A percentile compares a stretch with the other conserved stretches of the same genome.
These are phyloP conservation scores for Engraulis encrasicolus DNA, from an alignment of 2,113 vertebrate species.

Conservation along the genomic window DNA sequence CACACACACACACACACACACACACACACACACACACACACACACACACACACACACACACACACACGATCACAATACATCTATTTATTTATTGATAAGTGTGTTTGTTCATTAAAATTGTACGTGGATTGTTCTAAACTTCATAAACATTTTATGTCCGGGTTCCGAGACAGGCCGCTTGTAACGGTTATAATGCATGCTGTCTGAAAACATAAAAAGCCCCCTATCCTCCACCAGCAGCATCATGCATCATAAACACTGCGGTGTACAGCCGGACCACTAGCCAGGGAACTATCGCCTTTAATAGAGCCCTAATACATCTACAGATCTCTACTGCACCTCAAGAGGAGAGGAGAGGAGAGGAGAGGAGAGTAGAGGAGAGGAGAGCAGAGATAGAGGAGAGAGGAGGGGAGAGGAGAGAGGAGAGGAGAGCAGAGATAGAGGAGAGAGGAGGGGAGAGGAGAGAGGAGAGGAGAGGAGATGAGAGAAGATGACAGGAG, in stretches of 20 bases:
- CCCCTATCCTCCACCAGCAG: conserved; percentile 15
- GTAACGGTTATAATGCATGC: conserved; percentile 30
- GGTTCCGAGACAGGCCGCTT: conserved; percentile 47
- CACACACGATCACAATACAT: conserved; percentile 18
- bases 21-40: conserved; percentile 15
- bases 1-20: neutral
- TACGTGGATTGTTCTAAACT: conserved; percentile 56
- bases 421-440: too few relatives aligned
- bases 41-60: conserved; percentile 16
- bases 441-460: too few relatives aligned
- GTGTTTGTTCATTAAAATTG: conserved; percentile 67
- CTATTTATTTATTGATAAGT: conserved; percentile 62
- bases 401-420: too few relatives aligned
- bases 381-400: too few relatives aligned
- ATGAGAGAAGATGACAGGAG: too few relatives aligned
- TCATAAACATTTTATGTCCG: conserved; percentile 59
- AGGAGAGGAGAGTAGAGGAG: too few relatives aligned
- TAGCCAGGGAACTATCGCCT: neutral
- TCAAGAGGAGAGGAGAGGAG: too few relatives aligned
- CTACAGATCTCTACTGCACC: neutral
- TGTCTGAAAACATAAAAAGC: conserved; percentile 8
- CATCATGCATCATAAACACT: neutral
- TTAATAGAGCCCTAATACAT: neutral
- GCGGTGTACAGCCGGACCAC: neutral
- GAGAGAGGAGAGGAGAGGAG: too few relatives aligned